These are phyloP conservation scores for Erpornis zantholeuca DNA, from an alignment of 2,113 vertebrate species.

Conservation along the genomic window DNA sequence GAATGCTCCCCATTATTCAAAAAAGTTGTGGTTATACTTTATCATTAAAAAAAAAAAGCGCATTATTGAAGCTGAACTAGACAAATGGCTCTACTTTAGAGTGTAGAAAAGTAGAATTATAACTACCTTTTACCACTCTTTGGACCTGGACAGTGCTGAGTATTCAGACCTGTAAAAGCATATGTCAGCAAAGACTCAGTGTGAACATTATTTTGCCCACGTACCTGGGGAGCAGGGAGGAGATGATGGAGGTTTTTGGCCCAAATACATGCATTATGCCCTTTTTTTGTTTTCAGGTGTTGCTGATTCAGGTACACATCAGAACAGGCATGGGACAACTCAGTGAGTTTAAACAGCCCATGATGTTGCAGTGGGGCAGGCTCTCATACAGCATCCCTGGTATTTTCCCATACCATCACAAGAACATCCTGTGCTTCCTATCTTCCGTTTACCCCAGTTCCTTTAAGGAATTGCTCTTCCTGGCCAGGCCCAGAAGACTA, in stretches of 20 bases:
- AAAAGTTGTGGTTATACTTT: not conserved
- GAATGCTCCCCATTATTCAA: not conserved
- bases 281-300: not conserved
- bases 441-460: not conserved
- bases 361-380: not conserved
- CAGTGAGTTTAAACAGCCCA: not conserved
- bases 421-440: not conserved
- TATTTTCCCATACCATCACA: rapidly evolving
- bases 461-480: not conserved
- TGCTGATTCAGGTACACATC: not conserved
- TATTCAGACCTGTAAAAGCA: not conserved
- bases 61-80: not conserved
- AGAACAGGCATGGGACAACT: not conserved
- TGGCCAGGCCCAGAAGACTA: not conserved
- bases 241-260: not conserved
- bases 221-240: not conserved
- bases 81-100: not conserved
- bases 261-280: not conserved
- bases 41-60: not conserved
- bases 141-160: not conserved
- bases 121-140: not conserved
- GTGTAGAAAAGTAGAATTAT: not conserved
- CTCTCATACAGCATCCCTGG: not conserved
- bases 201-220: not conserved
- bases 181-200: not conserved